Base-by-base conservation (phyloP, 2,113 vertebrate genomes). In the Tyto alba region DNA sequence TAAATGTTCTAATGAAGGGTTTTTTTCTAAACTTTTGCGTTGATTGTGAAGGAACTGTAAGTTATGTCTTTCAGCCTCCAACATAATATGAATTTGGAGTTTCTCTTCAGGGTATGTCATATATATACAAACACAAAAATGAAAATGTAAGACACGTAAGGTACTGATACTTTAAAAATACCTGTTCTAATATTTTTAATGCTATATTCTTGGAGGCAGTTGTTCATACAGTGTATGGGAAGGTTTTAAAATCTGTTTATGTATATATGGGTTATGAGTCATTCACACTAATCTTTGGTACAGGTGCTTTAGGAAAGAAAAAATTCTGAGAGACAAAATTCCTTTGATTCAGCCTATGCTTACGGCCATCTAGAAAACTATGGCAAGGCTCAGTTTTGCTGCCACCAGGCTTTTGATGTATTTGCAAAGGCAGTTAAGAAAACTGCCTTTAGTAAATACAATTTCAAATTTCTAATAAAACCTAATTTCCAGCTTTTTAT, bases 371-470 rank as follows among this genome's bases (percentile, higher is more conserved):
- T 85, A 64, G 62, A 81, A 87, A 91, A 90, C n/a, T 76, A 50
- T 16, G 19, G 41, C 19, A 76, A 25, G 16, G 89, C 83, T 41
- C 71, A 72, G 40, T 91, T 87, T 59, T 88, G 86, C 53, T 92
- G 41, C 45, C 85, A 87, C 21, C 83, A 91, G 25, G 60, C 81
- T 50, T 43, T 76, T 69, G 32, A 79, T 26, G 32, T 82, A 47
- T 96, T 95, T 95, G 50, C 41, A 60, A 94, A 95, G 40, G 55
- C 64, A 94, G 63, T 91, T 93, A 88, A 92, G 64, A 66, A 91
- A 67, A 47, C 18, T n/a, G 32, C 36, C 45, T 84, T 92, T 53
- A 62, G 52, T 59, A 89, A 90, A 64, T 19, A 59, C 16, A 64
- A 13, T 60, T 81, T 81, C 15, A 83, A 53, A 55, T 88, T 79